Percentiles rank a stretch among this genome's conserved stretches.
These are phyloP conservation scores for Phrynocephalus forsythii DNA, from an alignment of 2,797 vertebrate genomes.

Conservation along the genomic window DNA sequence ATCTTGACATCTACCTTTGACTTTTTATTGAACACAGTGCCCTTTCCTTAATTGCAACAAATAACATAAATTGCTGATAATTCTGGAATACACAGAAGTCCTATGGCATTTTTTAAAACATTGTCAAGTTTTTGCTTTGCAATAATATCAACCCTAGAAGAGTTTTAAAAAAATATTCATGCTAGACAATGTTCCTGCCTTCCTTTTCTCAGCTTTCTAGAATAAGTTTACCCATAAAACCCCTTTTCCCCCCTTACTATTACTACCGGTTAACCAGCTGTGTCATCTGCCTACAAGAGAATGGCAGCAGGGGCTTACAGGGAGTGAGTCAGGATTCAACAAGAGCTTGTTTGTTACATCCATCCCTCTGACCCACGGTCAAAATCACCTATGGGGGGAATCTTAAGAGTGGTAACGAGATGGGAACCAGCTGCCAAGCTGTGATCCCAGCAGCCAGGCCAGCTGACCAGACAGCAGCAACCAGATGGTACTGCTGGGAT, in stretches of 20 bases:
- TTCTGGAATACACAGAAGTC: slow-evolving; percentile 63
- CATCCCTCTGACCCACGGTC: slow-evolving; percentile 81
- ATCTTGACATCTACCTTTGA: slow-evolving; percentile 78
- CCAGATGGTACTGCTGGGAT: slow-evolving; percentile 95
- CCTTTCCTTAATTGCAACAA: slow-evolving; percentile 79
- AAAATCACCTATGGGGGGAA: slow-evolving; percentile 76
- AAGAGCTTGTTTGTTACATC: slow-evolving; percentile 82
- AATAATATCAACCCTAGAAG: slow-evolving; percentile 58
- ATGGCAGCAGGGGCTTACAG: slow-evolving; percentile 83
- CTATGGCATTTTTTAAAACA: slow-evolving; percentile 60
- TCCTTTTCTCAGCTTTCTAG: slow-evolving; percentile 59
- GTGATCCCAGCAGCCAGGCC: slow-evolving; percentile 87
- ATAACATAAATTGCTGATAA: slow-evolving; percentile 63
- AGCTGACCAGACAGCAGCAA: slow-evolving; percentile 93
- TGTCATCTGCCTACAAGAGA: slow-evolving; percentile 82
- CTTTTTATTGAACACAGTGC: slow-evolving; percentile 75
- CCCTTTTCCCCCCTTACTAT: slow-evolving; percentile 66
- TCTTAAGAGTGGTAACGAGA: slow-evolving; percentile 82
- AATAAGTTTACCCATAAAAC: slow-evolving; percentile 66
- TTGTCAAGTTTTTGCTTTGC: slow-evolving; percentile 60
- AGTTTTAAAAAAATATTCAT: slow-evolving; percentile 66
- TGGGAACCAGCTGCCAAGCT: slow-evolving; percentile 91
- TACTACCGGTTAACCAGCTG: slow-evolving; percentile 74
- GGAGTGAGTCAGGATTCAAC: slow-evolving; percentile 88
- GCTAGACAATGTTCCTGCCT: slow-evolving; percentile 60